Evolutionary conservation across 2,888 invertebrate species (phyloP), one percentile per base, ranked within the genome.

Genomic region (Parnassius smintheus): DNA sequence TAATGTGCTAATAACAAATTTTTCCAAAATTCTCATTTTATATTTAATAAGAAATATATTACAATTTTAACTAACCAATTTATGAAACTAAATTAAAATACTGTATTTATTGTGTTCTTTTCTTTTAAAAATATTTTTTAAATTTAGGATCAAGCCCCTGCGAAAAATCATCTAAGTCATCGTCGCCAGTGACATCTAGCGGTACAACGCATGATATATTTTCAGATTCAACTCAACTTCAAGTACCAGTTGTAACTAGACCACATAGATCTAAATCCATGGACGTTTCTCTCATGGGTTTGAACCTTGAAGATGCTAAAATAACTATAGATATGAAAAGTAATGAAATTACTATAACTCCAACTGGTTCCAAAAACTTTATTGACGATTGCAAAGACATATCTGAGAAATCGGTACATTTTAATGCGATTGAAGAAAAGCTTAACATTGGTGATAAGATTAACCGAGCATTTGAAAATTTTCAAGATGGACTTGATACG

Each of bases 191-290:
- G 62, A 81, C 79, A 70, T 86, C 88, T 64, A 81, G 66, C 65
- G 73, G 73, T 66, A 77, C 78, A 2, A 90, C 86, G 68, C 84
- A 81, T 70, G 85, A 88, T 8, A 65, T 63, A 7, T 73, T 61
- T 65, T 53, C 72, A 8, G 91, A 89, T 22, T 62, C 80, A 2
- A 87, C 88, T 71, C 91, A 90, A 72, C 76, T 91, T 0, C 80
- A 82, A 66, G 77, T 88, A 12, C 91, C 91, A 12, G 64, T 77
- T 62, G 77, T 83, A 18, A 81, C 84, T 46, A 85, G 91, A 65
- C 93, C 92, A 68, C 84, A 82, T 67, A 80, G 94, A 48, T 94
- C 93, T 0, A 93, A 91, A 78, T 94, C 93, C 0, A 91, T 93
- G 2, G 93, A 93, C 66, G 90, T 92, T 1, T 86, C 92, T 1